These are phyloP conservation scores for Caenorhabditis drosophilae DNA, from an alignment of 2,888 invertebrate species.

Conservation along the genomic window DNA sequence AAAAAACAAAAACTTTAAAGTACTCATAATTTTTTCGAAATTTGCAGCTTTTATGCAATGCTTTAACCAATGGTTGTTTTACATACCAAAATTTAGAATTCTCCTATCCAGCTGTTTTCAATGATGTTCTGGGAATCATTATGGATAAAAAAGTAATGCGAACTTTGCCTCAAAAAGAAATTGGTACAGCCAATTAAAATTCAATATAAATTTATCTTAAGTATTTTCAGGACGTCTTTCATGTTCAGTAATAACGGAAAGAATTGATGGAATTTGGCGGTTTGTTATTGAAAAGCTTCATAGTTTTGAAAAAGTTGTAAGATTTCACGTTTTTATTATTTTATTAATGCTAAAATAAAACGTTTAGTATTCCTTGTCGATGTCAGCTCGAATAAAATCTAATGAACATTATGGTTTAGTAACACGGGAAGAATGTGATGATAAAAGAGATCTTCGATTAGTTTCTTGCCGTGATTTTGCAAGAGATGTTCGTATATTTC, in stretches of 20 bases:
- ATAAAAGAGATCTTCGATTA: slow-evolving; percentile 22
- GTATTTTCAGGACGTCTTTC: too few relatives aligned
- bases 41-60: slow-evolving; percentile 16
- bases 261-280: slow-evolving; percentile 10
- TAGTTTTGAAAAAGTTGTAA: slow-evolving; percentile 21
- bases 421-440: slow-evolving; percentile 28
- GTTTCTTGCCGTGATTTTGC: slow-evolving; percentile 32
- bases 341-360: background rate
- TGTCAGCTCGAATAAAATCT: slow-evolving; percentile 11
- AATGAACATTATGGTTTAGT: slow-evolving; percentile 29
- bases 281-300: slow-evolving; percentile 11
- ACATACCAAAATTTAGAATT: slow-evolving; percentile 20
- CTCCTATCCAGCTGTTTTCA: slow-evolving; percentile 16
- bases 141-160: slow-evolving; percentile 3
- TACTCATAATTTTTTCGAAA: background rate
- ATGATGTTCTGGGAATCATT: slow-evolving; percentile 23
- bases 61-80: slow-evolving; percentile 27
- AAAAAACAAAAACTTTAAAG: background rate
- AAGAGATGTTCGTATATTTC: slow-evolving; percentile 33
- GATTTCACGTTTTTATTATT: background rate
- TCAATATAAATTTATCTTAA: too few relatives aligned
- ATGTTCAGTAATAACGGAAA: slow-evolving; percentile 11
- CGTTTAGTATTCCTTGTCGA: slow-evolving; percentile 6
- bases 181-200: too few relatives aligned
- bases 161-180: slow-evolving; percentile 14